Percentiles rank a stretch among this genome's conserved stretches.
phyloP scores from a whole-genome alignment of 2,888 invertebrate genomes.

The Stenurella melanura region DNA sequence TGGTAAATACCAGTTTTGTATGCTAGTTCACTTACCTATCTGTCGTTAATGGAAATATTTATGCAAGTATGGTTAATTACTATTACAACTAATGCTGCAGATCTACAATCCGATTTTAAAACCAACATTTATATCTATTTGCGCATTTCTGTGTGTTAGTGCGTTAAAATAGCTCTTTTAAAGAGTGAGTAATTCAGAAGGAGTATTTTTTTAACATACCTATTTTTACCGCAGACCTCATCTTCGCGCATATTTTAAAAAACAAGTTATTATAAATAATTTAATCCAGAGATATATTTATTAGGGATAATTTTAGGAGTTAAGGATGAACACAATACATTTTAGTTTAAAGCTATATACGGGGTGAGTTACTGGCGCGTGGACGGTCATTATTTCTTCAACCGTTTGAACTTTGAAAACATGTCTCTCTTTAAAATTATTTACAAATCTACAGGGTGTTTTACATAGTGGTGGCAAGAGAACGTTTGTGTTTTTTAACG shows the following conservation, averaged over 20 bases:
- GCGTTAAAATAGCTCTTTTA: conserved; percentile 10
- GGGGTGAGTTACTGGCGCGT: too few species aligned
- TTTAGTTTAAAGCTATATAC: too few species aligned
- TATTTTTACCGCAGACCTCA: conserved; percentile 10
- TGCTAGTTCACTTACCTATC: neutral
- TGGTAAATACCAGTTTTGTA: neutral
- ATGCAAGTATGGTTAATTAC: neutral
- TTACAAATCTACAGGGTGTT: too few species aligned
- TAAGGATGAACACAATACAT: too few species aligned
- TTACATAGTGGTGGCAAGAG: too few species aligned
- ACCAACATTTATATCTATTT: neutral
- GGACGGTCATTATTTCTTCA: too few species aligned
- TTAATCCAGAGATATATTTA: too few species aligned
- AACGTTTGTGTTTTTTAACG: too few species aligned
- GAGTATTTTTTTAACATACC: conserved; percentile 11
- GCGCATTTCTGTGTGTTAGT: neutral
- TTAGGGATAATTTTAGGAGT: too few species aligned
- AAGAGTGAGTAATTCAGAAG: conserved; percentile 8
- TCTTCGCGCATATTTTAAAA: neutral
- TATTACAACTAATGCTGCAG: neutral
- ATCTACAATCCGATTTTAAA: neutral
- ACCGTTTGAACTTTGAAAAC: too few species aligned
- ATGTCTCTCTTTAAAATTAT: too few species aligned
- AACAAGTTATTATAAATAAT: neutral
- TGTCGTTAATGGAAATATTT: neutral